Percentiles rank a stretch among this genome's conserved stretches.
phyloP scores from a whole-genome alignment of 2,888 invertebrate species.

The Diarsia rubi region DNA sequence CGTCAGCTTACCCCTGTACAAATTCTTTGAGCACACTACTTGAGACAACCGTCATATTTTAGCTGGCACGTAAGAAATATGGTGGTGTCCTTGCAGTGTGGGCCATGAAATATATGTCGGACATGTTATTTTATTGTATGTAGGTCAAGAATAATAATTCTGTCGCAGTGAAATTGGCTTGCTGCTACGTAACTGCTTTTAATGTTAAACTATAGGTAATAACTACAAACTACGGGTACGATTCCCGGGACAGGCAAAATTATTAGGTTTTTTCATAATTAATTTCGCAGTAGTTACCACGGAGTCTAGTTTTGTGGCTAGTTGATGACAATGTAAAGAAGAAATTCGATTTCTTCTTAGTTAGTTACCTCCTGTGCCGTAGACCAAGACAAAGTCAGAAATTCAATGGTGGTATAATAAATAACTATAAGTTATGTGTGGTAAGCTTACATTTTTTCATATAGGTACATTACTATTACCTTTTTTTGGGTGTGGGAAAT shows the following conservation, averaged over 20 bases:
- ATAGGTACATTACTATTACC: not conserved
- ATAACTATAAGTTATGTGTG: not conserved
- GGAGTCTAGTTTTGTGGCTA: no score
- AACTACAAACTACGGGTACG: not conserved
- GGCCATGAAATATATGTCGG: conserved; percentile 29
- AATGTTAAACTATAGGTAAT: not conserved
- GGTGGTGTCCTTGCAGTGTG: conserved; percentile 32
- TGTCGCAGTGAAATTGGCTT: not conserved
- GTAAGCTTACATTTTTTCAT: not conserved
- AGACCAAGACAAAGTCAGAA: not conserved
- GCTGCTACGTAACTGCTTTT: not conserved
- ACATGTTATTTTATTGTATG: not conserved
- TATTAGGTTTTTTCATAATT: no score
- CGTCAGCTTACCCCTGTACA: conserved; percentile 62
- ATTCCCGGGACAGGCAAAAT: no score
- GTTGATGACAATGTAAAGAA: not conserved
- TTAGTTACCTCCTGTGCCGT: not conserved
- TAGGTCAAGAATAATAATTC: not conserved
- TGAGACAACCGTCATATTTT: conserved; percentile 68
- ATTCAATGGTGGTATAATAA: not conserved
- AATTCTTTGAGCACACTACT: conserved; percentile 65
- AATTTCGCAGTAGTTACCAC: no score
- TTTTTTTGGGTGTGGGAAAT: no score
- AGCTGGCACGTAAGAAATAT: conserved; percentile 67
- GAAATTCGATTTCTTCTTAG: not conserved